Evolutionary conservation across 2,113 vertebrate species (phyloP).

Genomic region (Burhinus bistriatus): DNA sequence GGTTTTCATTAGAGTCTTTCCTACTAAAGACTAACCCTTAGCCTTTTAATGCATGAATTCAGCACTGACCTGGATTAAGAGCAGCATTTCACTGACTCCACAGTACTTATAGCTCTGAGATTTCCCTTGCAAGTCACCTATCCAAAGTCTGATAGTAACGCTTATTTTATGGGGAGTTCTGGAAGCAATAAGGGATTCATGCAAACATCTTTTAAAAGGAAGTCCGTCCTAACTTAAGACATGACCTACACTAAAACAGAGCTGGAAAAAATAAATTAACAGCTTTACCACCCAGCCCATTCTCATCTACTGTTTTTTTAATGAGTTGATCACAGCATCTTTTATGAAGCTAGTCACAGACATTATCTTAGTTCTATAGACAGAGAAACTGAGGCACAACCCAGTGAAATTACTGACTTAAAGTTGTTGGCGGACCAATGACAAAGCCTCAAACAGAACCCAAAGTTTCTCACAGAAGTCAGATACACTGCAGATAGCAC

Average conservation of each 20-base stretch:
- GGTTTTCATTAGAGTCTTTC: not conserved
- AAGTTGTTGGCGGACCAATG: not conserved
- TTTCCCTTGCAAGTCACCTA: conserved; percentile 8
- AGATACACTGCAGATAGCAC: not conserved
- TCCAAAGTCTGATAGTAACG: not conserved
- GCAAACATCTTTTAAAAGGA: not conserved
- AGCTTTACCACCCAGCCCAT: not conserved
- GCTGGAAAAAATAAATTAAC: not conserved
- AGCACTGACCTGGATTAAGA: not conserved
- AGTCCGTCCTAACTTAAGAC: not conserved
- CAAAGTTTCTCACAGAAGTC: not conserved
- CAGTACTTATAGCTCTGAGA: not conserved
- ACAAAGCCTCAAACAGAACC: not conserved
- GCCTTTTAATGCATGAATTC: not conserved
- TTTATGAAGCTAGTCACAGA: not conserved
- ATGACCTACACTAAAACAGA: not conserved
- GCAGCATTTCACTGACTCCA: conserved; percentile 5
- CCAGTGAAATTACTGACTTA: not conserved
- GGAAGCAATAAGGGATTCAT: conserved; percentile 16
- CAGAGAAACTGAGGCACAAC: not conserved
- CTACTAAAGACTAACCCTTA: not conserved
- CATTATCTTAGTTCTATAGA: not conserved
- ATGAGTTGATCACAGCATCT: not conserved
- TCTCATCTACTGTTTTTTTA: not conserved
- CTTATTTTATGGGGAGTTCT: not conserved